Percentiles rank a stretch among this genome's conserved stretches.
Evolutionary conservation across 2,888 invertebrate genomes (phyloP).

Genomic region (Coremacera marginata): DNA sequence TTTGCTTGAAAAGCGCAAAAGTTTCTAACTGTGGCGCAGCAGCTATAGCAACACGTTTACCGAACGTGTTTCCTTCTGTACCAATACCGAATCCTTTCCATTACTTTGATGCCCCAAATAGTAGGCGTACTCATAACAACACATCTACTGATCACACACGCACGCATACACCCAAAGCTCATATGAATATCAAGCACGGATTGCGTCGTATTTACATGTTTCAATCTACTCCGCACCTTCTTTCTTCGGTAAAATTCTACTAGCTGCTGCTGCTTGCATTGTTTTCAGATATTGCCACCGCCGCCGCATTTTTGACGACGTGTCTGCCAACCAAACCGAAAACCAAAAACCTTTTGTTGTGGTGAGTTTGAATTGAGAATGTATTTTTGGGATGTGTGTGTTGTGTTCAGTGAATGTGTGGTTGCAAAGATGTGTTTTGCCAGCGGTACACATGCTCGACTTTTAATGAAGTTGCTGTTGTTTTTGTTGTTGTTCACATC

Average conservation of each 20-base stretch:
- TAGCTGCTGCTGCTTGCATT: too few relatives aligned
- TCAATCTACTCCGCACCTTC: neutral
- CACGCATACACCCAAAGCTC: neutral
- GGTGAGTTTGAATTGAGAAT: neutral
- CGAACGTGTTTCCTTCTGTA: conserved; percentile 9
- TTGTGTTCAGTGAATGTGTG: neutral
- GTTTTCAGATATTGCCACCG: neutral
- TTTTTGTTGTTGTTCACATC: conserved; percentile 1
- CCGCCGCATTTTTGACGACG: neutral
- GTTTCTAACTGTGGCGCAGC: neutral
- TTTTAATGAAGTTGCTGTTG: conserved; percentile 14
- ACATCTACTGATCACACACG: neutral
- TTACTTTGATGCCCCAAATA: neutral
- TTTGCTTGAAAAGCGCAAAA: conserved; percentile 17
- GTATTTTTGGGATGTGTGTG: neutral
- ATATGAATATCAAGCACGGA: conserved; percentile 7
- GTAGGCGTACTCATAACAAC: neutral
- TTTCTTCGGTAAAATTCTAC: neutral
- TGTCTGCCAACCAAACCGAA: conserved; percentile 10
- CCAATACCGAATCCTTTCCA: neutral
- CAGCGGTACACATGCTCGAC: neutral
- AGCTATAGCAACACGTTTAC: conserved; percentile 14
- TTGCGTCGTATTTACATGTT: neutral
- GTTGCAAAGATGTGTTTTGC: neutral
- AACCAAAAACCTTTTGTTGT: conserved; percentile 26